Percentiles rank a stretch among this genome's conserved stretches.
These are phyloP conservation scores for Capreolus pygargus DNA, from an alignment of 2,113 vertebrate species.

Conservation along the genomic window DNA sequence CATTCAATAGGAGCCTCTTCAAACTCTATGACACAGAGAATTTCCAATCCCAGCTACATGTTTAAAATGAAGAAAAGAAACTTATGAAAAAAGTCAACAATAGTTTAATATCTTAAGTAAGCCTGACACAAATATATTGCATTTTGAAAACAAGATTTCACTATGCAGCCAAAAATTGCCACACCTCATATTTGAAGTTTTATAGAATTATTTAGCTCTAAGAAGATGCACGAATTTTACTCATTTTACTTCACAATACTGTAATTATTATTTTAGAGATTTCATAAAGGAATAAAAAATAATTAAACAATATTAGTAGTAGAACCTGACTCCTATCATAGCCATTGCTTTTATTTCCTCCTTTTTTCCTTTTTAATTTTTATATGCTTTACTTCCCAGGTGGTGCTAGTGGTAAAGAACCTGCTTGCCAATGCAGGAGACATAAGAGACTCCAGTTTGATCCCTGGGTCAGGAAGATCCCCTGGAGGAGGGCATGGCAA, in stretches of 20 bases:
- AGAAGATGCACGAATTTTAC: background rate
- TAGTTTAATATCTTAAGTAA: background rate
- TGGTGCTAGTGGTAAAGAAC: background rate
- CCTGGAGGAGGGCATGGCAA: background rate
- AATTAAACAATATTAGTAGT: background rate
- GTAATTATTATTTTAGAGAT: background rate
- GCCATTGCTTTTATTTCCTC: background rate
- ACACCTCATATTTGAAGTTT: background rate
- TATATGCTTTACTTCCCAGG: background rate
- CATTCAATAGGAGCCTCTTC: background rate
- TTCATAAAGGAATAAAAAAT: background rate
- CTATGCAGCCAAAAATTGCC: background rate
- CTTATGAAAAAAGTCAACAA: accelerated
- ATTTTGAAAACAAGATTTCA: background rate
- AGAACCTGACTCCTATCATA: background rate
- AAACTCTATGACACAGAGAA: background rate
- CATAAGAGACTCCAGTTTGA: background rate
- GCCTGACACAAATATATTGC: background rate
- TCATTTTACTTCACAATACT: background rate
- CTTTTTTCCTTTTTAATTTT: background rate
- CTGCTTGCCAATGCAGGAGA: background rate
- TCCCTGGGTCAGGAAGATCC: background rate
- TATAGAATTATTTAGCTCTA: background rate
- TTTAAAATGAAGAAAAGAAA: background rate
- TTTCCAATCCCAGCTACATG: background rate